Evolutionary conservation across 2,113 vertebrate genomes (phyloP).

Genomic region (Cettia cetti): DNA sequence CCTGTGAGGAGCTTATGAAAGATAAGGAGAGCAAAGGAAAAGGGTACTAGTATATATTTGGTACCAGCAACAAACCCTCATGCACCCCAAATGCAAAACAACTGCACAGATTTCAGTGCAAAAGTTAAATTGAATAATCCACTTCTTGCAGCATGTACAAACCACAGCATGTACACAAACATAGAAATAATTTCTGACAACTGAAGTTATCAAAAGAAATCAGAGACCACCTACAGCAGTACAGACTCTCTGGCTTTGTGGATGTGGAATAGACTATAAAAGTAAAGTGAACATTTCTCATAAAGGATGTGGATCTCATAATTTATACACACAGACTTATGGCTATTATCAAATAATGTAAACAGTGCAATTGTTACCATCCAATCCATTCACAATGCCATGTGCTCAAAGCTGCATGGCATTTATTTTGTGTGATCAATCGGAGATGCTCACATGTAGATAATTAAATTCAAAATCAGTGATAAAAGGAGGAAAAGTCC

Average conservation of each 20-base stretch:
- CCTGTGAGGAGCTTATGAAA: background rate
- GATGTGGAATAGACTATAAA: background rate
- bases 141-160: background rate
- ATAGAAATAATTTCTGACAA: background rate
- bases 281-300: background rate
- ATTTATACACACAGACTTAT: background rate
- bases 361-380: background rate
- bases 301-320: background rate
- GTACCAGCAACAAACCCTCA: background rate
- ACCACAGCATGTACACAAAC: background rate
- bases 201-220: background rate
- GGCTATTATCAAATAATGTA: background rate
- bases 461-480: slow-evolving; percentile 4
- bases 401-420: background rate
- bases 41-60: background rate
- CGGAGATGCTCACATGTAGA: background rate
- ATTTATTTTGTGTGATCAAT: background rate
- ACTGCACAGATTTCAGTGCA: background rate
- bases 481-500: background rate
- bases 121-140: background rate
- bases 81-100: background rate
- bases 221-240: background rate
- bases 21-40: background rate
- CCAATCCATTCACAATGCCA: background rate
- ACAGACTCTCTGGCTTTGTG: background rate